Conservation (phyloP, 2,888 invertebrate species). For the Mystacides longicornis region DNA sequence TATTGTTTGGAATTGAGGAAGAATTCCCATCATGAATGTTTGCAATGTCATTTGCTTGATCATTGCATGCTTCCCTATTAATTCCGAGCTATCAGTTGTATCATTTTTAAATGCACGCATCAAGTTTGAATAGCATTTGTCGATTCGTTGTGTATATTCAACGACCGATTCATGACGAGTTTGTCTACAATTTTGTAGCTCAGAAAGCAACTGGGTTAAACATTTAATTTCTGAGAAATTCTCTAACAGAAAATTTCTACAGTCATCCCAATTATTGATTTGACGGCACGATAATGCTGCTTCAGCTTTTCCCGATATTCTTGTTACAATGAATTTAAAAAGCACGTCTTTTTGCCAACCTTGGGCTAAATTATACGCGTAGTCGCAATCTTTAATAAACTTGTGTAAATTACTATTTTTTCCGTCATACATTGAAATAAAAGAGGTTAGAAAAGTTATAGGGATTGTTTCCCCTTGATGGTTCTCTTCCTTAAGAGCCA, state of each 20-base stretch:
- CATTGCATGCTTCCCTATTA: neutral
- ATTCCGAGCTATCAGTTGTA: neutral
- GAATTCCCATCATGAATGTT: conserved; percentile 1
- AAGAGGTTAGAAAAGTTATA: neutral
- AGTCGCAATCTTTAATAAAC: conserved; percentile 1
- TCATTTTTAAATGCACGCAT: neutral
- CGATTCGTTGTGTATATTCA: neutral
- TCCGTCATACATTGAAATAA: neutral
- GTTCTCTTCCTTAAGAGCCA: no score
- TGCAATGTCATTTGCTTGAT: neutral
- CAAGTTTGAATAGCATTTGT: neutral
- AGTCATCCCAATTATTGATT: neutral
- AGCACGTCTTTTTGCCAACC: neutral
- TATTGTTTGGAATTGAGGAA: neutral
- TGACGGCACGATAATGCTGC: neutral
- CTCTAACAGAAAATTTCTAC: neutral
- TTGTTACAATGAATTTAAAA: neutral
- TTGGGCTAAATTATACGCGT: neutral
- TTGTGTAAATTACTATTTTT: neutral
- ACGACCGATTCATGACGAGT: neutral
- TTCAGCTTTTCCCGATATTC: conserved; percentile 1
- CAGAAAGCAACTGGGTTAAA: neutral
- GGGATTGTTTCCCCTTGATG: neutral
- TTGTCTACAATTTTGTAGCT: neutral
- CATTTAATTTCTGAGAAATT: neutral